These are phyloP conservation scores for Eutolmus rufibarbis DNA, from an alignment of 2,888 invertebrate species.

Conservation along the genomic window DNA sequence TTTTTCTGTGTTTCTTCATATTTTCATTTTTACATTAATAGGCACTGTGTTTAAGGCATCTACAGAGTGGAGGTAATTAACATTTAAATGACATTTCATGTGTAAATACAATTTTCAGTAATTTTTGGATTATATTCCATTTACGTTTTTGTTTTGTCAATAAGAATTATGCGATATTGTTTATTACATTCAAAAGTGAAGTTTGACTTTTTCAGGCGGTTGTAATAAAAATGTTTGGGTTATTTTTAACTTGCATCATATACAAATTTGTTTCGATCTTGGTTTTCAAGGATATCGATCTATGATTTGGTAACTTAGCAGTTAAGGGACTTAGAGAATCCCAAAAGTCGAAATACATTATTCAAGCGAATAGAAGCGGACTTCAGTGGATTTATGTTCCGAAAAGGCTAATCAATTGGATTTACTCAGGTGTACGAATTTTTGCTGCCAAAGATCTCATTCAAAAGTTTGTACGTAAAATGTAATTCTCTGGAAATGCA, in stretches of 20 bases:
- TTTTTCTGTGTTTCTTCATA: slow-evolving; percentile 44
- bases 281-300: background rate
- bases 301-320: background rate
- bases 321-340: background rate
- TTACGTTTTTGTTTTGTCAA: background rate
- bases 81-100: slow-evolving; percentile 48
- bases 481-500: background rate
- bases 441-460: background rate
- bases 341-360: background rate
- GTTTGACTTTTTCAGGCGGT: background rate
- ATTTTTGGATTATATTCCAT: background rate
- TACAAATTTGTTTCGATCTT: background rate
- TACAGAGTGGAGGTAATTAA: slow-evolving; percentile 71
- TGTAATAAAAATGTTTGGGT: background rate
- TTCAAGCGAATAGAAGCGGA: background rate
- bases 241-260: background rate
- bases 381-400: background rate
- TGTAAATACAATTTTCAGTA: background rate
- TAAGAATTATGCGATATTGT: background rate
- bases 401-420: background rate
- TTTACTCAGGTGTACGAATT: background rate
- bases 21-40: slow-evolving; percentile 61
- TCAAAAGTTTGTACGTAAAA: background rate
- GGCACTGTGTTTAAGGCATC: slow-evolving; percentile 88
- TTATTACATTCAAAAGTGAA: background rate